Base-by-base conservation (phyloP, 2,113 vertebrate species). In the Orycteropus afer region DNA sequence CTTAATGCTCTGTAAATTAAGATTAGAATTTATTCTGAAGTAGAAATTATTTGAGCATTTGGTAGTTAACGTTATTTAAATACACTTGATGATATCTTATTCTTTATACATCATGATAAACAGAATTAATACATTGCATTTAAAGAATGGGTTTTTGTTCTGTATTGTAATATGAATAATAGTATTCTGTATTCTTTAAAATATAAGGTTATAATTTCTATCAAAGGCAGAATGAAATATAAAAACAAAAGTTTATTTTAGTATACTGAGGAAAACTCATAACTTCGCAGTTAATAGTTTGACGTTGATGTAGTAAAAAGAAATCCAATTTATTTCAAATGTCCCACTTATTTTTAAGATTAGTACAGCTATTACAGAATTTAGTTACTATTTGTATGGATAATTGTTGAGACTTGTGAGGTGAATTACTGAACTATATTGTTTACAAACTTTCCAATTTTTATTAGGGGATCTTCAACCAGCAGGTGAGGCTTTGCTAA, bases 331-430 rank as follows among this genome's bases (percentile, higher is more conserved):
- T 83, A 17, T 80, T 90, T 55, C 25, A 29, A 6, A 34, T 37
- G 96, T 97, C 63, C 5, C 59, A 87, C 25, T 81, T 96, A 13
- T 73, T 93, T 88, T 87, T 85, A 84, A 94, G 47, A 47, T 61
- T 10, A 57, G 37, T 80, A 11, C 29, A 63, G 37, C 71, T 84
- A 53, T 84, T 57, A 20, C 12, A 88, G 61, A 74, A 63, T 4
- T 25, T 67, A 47, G 6, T 32, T 49, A 69, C 13, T 67, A 85
- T 80, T 87, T 80, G 4, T 23, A 3, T 45, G 65, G 77, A 7
- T 69, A 81, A 76, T 85, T 90, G 20, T 23, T 63, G 34, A 55
- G 73, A 57, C 67, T 57, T 49, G 27, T 91, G 37, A 51, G 6
- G 34, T 51, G n/a, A 79, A 20, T 67, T 49, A 77, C 22, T 71